These are phyloP conservation scores for Drosophila neonasuta DNA, from an alignment of 2,888 invertebrate genomes.

Conservation along the genomic window DNA sequence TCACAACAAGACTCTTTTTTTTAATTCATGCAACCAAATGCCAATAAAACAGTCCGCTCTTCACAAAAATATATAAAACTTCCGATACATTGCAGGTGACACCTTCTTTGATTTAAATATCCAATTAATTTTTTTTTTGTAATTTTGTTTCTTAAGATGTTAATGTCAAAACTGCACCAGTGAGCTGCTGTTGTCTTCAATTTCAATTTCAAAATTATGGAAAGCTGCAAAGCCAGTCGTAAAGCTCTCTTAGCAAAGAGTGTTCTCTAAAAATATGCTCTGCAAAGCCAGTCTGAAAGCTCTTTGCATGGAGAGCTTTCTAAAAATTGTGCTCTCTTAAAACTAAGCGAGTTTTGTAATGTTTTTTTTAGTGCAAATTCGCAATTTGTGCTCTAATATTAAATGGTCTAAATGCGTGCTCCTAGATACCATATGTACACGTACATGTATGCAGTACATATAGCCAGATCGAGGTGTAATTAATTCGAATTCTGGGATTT, in stretches of 20 bases:
- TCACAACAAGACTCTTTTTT: conserved; percentile 16
- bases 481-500: not conserved
- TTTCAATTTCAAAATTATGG: conserved; percentile 1
- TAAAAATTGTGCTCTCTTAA: not conserved
- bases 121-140: not conserved
- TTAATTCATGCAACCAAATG: conserved; percentile 41
- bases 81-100: not conserved
- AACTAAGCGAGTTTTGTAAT: not conserved
- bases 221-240: not conserved
- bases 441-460: not conserved
- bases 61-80: conserved; percentile 1
- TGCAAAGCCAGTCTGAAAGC: not conserved
- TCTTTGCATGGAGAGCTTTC: not conserved
- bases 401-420: conserved; percentile 20
- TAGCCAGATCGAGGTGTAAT: not conserved
- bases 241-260: not conserved
- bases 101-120: conserved; percentile 2
- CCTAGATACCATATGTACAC: conserved; percentile 11
- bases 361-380: conserved; percentile 14
- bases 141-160: not conserved
- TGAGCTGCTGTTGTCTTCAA: not conserved
- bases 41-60: not conserved
- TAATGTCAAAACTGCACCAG: not conserved
- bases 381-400: conserved; percentile 11
- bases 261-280: not conserved